Evolutionary conservation across 2,113 vertebrate genomes (phyloP).

Genomic region (Myotis yumanensis): DNA sequence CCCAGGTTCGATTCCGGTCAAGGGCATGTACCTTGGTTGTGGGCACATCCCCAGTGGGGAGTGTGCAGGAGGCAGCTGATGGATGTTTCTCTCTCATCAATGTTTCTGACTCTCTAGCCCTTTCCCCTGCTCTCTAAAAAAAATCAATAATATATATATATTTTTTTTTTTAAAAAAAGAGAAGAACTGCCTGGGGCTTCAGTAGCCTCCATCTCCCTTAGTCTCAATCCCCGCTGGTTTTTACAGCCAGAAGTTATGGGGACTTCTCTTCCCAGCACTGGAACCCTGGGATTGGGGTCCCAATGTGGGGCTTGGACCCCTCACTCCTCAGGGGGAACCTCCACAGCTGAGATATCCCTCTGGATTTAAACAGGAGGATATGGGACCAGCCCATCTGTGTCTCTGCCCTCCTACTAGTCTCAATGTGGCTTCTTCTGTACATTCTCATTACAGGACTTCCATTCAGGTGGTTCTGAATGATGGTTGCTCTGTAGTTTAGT

Average conservation of each 20-base stretch:
- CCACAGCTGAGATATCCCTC: background rate
- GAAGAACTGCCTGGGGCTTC: background rate
- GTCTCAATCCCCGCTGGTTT: background rate
- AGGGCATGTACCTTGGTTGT: too few species aligned
- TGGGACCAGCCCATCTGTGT: background rate
- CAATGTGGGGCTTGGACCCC: background rate
- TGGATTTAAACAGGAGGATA: background rate
- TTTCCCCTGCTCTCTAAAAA: too few species aligned
- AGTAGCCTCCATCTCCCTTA: background rate
- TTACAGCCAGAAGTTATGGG: background rate
- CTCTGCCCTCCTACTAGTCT: background rate
- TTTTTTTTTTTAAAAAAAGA: too few species aligned
- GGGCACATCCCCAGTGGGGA: too few species aligned
- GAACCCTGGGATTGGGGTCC: background rate
- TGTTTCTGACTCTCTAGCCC: too few species aligned
- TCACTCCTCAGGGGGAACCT: background rate
- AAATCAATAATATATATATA: too few species aligned
- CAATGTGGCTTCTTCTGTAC: background rate
- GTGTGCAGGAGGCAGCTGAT: too few species aligned
- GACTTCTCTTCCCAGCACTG: background rate
- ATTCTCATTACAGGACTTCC: background rate
- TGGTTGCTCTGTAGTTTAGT: too few species aligned
- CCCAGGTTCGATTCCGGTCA: too few species aligned
- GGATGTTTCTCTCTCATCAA: too few species aligned
- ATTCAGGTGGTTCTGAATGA: background rate